phyloP scores from a whole-genome alignment of 2,888 invertebrate species.

The Acronicta alni region DNA sequence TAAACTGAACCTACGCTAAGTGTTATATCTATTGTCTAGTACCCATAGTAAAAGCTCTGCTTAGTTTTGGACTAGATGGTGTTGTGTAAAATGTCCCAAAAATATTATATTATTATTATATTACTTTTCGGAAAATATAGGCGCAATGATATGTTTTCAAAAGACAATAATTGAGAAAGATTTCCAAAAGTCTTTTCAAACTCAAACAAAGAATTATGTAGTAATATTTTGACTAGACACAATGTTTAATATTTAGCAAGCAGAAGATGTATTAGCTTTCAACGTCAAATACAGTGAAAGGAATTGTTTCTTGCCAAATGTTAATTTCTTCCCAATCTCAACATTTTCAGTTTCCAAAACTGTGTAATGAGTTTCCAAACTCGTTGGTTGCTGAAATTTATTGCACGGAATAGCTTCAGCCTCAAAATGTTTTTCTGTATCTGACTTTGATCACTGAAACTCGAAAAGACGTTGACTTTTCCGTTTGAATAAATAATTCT shows the following conservation, averaged over 20 bases:
- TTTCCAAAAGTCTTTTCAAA: too few species aligned
- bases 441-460: constrained; percentile 42
- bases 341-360: constrained; percentile 56
- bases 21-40: too few species aligned
- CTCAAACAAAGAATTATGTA: too few species aligned
- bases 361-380: constrained; percentile 63
- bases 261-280: constrained; percentile 13
- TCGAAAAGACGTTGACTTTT: constrained; percentile 35
- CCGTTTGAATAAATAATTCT: constrained; percentile 26
- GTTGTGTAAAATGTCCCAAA: too few species aligned
- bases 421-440: constrained; percentile 53
- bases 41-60: too few species aligned
- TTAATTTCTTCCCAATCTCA: constrained; percentile 56
- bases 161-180: too few species aligned
- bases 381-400: constrained; percentile 54
- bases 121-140: too few species aligned
- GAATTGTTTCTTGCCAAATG: constrained; percentile 52
- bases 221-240: not conserved
- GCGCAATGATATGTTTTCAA: too few species aligned
- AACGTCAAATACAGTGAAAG: constrained; percentile 28
- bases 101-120: too few species aligned
- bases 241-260: constrained; percentile 1
- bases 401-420: constrained; percentile 54
- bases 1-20: too few species aligned
- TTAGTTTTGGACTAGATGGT: too few species aligned